Percentiles rank a stretch among this genome's conserved stretches.
These are phyloP conservation scores for Orgyia antiqua DNA, from an alignment of 2,888 invertebrate genomes.

Conservation along the genomic window DNA sequence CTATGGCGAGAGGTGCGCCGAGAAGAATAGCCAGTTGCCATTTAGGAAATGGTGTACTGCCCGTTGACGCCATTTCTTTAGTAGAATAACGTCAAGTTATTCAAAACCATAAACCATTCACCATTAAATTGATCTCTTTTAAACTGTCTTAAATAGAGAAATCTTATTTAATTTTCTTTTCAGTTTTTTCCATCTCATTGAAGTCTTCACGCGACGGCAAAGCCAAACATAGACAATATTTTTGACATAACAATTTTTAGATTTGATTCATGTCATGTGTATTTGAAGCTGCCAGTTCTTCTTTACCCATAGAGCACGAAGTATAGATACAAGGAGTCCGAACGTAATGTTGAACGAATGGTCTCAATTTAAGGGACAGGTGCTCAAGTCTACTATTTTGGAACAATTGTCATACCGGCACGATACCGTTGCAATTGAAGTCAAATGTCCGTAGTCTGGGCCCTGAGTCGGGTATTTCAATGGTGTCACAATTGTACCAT, in stretches of 20 bases:
- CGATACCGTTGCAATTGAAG: no score
- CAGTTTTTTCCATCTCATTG: slow-evolving; percentile 46
- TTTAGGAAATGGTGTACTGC: slow-evolving; percentile 82
- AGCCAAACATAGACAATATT: slow-evolving; percentile 38
- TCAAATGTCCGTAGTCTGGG: no score
- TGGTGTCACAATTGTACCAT: no score
- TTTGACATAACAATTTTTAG: slow-evolving; percentile 27
- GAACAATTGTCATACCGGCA: no score
- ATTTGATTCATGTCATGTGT: slow-evolving; percentile 20
- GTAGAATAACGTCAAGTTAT: slow-evolving; percentile 30
- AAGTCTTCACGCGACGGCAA: slow-evolving; percentile 35
- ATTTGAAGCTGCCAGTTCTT: slow-evolving; percentile 18
- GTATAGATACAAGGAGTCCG: no score
- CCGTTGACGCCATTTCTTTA: slow-evolving; percentile 66
- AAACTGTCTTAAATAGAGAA: slow-evolving; percentile 39
- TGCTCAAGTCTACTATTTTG: no score
- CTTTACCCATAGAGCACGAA: no score
- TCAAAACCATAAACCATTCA: slow-evolving; percentile 46
- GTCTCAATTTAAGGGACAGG: no score
- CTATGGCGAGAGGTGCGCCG: slow-evolving; percentile 90
- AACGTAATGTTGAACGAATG: no score
- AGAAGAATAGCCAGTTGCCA: slow-evolving; percentile 92
- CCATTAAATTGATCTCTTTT: slow-evolving; percentile 52
- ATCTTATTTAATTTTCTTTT: slow-evolving; percentile 9
- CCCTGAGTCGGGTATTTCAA: no score